Evolutionary conservation across 1,140 invertebrate genomes (phyloP).

Genomic region (Doryteuthis pealeii): DNA sequence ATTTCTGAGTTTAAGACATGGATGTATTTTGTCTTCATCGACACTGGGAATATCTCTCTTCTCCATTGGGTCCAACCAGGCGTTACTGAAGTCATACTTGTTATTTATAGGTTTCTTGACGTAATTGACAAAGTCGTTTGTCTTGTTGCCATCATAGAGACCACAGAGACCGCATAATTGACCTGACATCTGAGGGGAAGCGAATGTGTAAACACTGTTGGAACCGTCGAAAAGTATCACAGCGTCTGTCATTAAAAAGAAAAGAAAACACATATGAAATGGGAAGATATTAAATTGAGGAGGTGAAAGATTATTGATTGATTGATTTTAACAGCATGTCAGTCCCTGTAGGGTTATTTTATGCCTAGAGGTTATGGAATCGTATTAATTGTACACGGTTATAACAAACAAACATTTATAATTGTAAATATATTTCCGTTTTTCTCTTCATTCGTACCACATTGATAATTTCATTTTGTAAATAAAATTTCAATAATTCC

Average conservation of each 20-base stretch:
- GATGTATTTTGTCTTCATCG: neutral
- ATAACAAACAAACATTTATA: no score
- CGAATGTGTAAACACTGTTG: neutral
- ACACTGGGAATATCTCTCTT: neutral
- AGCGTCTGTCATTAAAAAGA: neutral
- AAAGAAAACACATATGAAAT: no score
- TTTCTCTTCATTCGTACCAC: no score
- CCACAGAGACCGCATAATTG: conserved; percentile 81
- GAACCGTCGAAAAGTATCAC: neutral
- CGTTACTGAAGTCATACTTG: conserved; percentile 45
- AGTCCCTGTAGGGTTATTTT: no score
- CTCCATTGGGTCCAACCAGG: conserved; percentile 1
- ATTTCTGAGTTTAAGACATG: neutral
- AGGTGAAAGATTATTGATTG: no score
- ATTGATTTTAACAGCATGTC: no score
- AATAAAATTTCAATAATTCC: no score
- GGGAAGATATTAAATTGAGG: no score
- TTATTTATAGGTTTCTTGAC: conserved; percentile 56
- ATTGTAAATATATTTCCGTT: no score
- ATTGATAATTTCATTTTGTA: no score
- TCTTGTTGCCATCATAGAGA: conserved; percentile 69
- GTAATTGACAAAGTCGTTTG: conserved; percentile 70
- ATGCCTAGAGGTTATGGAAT: no score
- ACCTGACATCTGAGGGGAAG: conserved; percentile 59
- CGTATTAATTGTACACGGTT: no score